Evolutionary conservation across 2,888 invertebrate genomes (phyloP), one percentile per base, ranked within the genome.

Genomic region (Zygogramma bicolorata): DNA sequence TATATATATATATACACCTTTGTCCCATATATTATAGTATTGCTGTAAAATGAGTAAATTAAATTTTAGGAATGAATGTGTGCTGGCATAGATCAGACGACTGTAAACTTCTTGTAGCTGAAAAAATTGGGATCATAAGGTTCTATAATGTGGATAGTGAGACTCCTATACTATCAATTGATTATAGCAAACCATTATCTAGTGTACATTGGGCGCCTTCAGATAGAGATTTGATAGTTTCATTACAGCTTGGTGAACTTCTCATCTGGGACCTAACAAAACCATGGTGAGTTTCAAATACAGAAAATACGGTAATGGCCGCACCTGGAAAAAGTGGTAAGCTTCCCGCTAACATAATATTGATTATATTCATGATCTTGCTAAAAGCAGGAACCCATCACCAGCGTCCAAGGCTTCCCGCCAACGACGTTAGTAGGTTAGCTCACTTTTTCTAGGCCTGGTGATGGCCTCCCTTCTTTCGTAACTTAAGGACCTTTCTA

Each of bases 101-200:
- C 1, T 90, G 90, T 49, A 94, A 94, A 86, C 87, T 95, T 22
- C 85, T 95, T 75, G 93, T 94, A 1, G 94, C 92, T 0, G 93
- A 94, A 84, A 93, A 93, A 84, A 90, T 90, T 79, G 94, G 94
- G n/a, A 86, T 92, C 0, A 90, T 95, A 66, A 90, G 92, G 74
- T 89, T 94, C 84, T 94, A 93, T 81, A 94, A 93, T 85, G 89
- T 93, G 8, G 89, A 90, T 78, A 91, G 90, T 49, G 92, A 92
- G 78, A 90, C 90, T 74, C 90, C 91, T 1, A 90, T 93, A 62
- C 86, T 93, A 84, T 93, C 94, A 0, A 86, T 94, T 58, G 91
- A 92, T 84, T 88, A 90, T 7, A 89, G 90, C 65, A 88, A 89
- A 61, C 92, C 93, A 0, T 84, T 94, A 13, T 89, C 91, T 82